phyloP scores from a whole-genome alignment of 1,140 invertebrate genomes.

The Sminthurinus signatus region DNA sequence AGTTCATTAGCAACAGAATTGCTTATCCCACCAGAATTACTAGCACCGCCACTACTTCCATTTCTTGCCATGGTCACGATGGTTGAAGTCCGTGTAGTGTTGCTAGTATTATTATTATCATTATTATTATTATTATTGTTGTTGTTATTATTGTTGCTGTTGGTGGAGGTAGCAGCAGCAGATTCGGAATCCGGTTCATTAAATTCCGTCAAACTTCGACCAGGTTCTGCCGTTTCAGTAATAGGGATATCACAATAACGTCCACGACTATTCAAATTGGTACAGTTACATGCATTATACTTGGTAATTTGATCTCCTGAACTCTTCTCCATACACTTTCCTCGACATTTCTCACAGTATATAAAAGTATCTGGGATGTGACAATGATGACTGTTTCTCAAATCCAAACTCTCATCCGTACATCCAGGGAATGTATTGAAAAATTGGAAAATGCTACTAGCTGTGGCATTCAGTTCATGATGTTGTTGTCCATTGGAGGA shows the following conservation, averaged over 20 bases:
- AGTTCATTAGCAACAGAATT: no score
- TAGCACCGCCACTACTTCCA: no score
- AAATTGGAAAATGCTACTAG: slow-evolving; percentile 18
- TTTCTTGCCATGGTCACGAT: no score
- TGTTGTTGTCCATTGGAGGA: not conserved
- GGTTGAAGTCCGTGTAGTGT: no score
- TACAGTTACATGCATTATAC: slow-evolving; percentile 15
- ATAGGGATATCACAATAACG: not conserved
- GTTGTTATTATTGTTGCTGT: not conserved
- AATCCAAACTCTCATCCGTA: slow-evolving; percentile 16
- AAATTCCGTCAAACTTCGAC: slow-evolving; percentile 48
- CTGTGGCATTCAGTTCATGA: slow-evolving; percentile 5
- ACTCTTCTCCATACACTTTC: slow-evolving; percentile 11
- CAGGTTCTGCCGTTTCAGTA: slow-evolving; percentile 43
- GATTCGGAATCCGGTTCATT: slow-evolving; percentile 39
- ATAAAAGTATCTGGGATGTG: slow-evolving; percentile 24
- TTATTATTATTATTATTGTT: no score
- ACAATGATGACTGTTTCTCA: slow-evolving; percentile 20
- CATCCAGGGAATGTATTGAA: slow-evolving; percentile 17
- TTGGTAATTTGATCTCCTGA: not conserved
- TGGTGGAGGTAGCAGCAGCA: no score
- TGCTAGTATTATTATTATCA: no score
- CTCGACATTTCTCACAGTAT: slow-evolving; percentile 22
- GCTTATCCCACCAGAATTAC: no score
- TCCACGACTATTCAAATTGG: slow-evolving; percentile 43